These are phyloP conservation scores for Pitangus sulphuratus DNA, from an alignment of 2,797 vertebrate species.

Conservation along the genomic window DNA sequence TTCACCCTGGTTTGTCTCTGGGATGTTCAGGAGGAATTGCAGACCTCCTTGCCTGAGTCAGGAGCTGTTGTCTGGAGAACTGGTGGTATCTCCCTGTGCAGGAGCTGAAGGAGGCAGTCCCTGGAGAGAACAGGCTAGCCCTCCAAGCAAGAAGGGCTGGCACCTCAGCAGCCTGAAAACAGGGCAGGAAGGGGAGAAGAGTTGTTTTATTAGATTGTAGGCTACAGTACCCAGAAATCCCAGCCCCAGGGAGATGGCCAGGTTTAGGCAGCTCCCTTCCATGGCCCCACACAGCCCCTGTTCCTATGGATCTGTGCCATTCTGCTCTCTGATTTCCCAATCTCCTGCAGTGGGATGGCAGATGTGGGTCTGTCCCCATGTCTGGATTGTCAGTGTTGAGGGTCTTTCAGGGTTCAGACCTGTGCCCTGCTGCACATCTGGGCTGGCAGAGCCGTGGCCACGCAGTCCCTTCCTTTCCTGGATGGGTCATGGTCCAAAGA, in stretches of 20 bases:
- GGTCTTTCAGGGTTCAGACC: not conserved
- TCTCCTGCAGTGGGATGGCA: not conserved
- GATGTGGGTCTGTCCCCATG: not conserved
- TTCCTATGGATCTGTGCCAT: not conserved
- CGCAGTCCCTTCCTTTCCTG: not conserved
- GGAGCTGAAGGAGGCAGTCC: not conserved
- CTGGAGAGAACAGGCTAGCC: not conserved
- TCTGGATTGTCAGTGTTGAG: not conserved
- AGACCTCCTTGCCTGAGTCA: not conserved
- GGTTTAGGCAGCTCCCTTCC: not conserved
- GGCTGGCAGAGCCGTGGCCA: not conserved
- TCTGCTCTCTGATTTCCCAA: not conserved
- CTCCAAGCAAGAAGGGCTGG: not conserved
- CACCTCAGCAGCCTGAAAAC: not conserved
- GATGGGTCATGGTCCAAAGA: not conserved
- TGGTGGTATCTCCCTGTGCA: not conserved
- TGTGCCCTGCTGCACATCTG: not conserved
- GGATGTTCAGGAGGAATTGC: not conserved
- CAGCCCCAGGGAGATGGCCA: not conserved
- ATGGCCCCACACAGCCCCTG: not conserved
- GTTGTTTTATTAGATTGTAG: not conserved
- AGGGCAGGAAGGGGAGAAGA: not conserved
- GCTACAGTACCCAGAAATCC: not conserved
- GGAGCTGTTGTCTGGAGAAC: not conserved
- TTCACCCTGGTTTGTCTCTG: not conserved